These are phyloP conservation scores for Hirundichthys speculiger DNA, from an alignment of 2,113 vertebrate species.

Conservation along the genomic window DNA sequence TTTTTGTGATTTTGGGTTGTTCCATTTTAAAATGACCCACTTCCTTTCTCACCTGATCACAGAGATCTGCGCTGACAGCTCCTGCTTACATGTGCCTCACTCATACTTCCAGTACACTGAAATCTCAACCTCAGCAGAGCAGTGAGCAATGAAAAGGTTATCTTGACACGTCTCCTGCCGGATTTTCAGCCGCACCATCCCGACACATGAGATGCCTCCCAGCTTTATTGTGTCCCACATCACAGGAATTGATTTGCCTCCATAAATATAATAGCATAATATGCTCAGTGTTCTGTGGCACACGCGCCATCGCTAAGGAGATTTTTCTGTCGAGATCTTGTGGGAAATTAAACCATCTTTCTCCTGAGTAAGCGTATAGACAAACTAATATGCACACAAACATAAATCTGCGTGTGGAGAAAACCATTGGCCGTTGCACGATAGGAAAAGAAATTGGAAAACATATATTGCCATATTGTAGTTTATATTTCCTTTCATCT, in stretches of 20 bases:
- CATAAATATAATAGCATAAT: conserved; percentile 74
- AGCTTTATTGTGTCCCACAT: conserved; percentile 48
- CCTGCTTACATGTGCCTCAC: too few relatives aligned
- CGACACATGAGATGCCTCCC: conserved; percentile 27
- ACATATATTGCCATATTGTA: conserved; percentile 9
- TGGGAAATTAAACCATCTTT: conserved; percentile 73
- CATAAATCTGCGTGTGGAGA: not conserved
- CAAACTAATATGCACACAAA: conserved; percentile 19
- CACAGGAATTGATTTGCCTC: conserved; percentile 69
- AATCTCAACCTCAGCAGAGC: not conserved
- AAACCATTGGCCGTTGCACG: too few relatives aligned
- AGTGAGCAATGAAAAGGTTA: conserved; percentile 20
- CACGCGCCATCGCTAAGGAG: conserved; percentile 57
- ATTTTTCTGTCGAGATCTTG: conserved; percentile 68
- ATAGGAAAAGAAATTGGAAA: not conserved
- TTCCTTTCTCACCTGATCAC: too few relatives aligned
- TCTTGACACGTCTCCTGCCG: conserved; percentile 24
- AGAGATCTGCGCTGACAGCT: too few relatives aligned
- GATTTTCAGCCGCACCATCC: conserved; percentile 41
- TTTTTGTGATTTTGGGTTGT: too few relatives aligned
- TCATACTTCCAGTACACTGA: not conserved
- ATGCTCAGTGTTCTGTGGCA: conserved; percentile 61
- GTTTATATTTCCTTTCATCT: conserved; percentile 17
- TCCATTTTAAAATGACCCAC: too few relatives aligned
- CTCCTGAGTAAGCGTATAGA: conserved; percentile 35